Percentiles rank a stretch among this genome's conserved stretches.
These are phyloP conservation scores for Biston betularia DNA, from an alignment of 2,888 invertebrate genomes.

Conservation along the genomic window DNA sequence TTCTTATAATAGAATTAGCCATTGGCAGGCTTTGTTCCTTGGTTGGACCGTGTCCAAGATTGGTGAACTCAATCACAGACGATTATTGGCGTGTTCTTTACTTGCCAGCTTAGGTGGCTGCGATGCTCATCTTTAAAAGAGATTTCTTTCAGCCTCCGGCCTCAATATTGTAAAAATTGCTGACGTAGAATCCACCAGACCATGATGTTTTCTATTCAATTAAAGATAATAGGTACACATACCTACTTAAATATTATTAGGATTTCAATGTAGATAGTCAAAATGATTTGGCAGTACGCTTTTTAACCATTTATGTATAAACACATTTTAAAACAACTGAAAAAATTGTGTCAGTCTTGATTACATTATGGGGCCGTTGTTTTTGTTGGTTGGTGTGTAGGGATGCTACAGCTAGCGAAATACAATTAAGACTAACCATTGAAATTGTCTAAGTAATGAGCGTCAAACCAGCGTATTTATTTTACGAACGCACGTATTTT, in stretches of 20 bases:
- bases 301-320: too few relatives aligned
- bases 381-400: too few relatives aligned
- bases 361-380: too few relatives aligned
- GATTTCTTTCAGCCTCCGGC: conserved; percentile 6
- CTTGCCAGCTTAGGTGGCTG: conserved; percentile 16
- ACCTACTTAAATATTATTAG: background rate
- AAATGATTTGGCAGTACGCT: too few relatives aligned
- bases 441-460: too few relatives aligned
- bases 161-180: conserved; percentile 7
- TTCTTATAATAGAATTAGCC: conserved; percentile 60
- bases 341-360: too few relatives aligned
- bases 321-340: too few relatives aligned
- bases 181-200: conserved; percentile 5
- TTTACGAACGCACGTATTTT: too few relatives aligned
- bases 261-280: background rate
- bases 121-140: conserved; percentile 18
- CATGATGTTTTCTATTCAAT: conserved; percentile 9
- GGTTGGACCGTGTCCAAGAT: conserved; percentile 70
- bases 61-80: conserved; percentile 49
- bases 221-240: conserved; percentile 3
- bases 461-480: too few relatives aligned
- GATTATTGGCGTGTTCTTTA: conserved; percentile 24
- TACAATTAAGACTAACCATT: too few relatives aligned
- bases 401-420: too few relatives aligned
- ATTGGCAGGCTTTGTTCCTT: conserved; percentile 55